These are phyloP conservation scores for Aselliscus stoliczkanus DNA, from an alignment of 2,797 vertebrate species.

Conservation along the genomic window DNA sequence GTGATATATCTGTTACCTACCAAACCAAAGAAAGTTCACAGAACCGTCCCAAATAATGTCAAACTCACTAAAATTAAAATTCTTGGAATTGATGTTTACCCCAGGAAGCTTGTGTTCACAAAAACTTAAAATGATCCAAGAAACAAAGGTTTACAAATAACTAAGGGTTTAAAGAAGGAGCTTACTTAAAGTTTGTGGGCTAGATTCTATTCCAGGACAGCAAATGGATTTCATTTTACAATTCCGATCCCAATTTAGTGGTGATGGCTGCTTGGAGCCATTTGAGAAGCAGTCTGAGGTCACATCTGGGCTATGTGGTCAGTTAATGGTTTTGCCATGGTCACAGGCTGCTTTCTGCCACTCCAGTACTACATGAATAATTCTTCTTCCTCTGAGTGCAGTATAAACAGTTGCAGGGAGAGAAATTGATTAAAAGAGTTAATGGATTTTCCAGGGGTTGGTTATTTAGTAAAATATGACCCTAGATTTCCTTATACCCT, in stretches of 20 bases:
- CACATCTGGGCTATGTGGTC: background rate
- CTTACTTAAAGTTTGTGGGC: background rate
- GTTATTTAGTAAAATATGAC: background rate
- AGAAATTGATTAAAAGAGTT: constrained; percentile 2
- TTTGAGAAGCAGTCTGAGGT: background rate
- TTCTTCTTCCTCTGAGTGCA: background rate
- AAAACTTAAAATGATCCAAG: background rate
- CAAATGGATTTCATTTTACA: constrained; percentile 7
- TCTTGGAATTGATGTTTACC: constrained; percentile 2
- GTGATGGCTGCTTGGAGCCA: background rate
- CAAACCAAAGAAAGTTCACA: background rate
- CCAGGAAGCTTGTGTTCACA: background rate
- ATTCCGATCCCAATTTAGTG: background rate
- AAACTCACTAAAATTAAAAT: background rate
- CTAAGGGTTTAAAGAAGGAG: background rate
- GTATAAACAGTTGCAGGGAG: background rate
- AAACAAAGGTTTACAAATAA: constrained; percentile 20
- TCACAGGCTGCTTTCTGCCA: background rate
- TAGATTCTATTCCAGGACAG: background rate
- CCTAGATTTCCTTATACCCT: background rate
- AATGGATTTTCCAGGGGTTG: background rate
- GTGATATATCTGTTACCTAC: background rate
- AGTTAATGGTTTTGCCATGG: background rate
- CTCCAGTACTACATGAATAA: background rate
- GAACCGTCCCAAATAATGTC: background rate